Evolutionary conservation across 2,888 invertebrate genomes (phyloP).

Genomic region (Meteorus cinctellus): DNA sequence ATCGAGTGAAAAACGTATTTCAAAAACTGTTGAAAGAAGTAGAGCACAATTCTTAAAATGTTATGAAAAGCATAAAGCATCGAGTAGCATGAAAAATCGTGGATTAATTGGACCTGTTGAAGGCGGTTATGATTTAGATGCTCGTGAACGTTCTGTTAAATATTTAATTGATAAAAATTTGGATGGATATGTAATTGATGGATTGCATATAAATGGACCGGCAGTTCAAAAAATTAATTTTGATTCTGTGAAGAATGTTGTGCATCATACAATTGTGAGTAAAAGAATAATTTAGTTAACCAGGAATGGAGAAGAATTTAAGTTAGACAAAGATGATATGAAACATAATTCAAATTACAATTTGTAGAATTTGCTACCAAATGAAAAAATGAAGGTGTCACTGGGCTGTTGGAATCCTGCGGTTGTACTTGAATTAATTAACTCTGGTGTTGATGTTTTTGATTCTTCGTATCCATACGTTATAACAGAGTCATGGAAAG

Average conservation of each 20-base stretch:
- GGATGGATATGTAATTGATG: constrained; percentile 86
- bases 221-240: constrained; percentile 75
- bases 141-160: constrained; percentile 80
- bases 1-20: constrained; percentile 81
- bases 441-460: constrained; percentile 89
- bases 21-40: constrained; percentile 83
- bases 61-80: constrained; percentile 78
- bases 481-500: constrained; percentile 81
- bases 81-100: constrained; percentile 74
- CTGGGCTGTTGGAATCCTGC: constrained; percentile 88
- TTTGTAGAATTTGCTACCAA: constrained; percentile 78
- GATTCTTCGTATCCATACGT: constrained; percentile 88
- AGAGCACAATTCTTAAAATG: constrained; percentile 81
- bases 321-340: neutral
- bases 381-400: constrained; percentile 81
- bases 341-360: constrained; percentile 2
- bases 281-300: constrained; percentile 30
- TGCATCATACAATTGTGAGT: constrained; percentile 80
- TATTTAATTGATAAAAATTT: constrained; percentile 77
- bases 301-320: neutral
- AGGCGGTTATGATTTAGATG: constrained; percentile 82
- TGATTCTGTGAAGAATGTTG: constrained; percentile 77
- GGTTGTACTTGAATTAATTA: constrained; percentile 81
- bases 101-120: constrained; percentile 81
- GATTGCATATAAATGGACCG: constrained; percentile 85